Percentiles rank a stretch among this genome's conserved stretches.
phyloP scores from a whole-genome alignment of 2,113 vertebrate genomes.

The Chunga burmeisteri region DNA sequence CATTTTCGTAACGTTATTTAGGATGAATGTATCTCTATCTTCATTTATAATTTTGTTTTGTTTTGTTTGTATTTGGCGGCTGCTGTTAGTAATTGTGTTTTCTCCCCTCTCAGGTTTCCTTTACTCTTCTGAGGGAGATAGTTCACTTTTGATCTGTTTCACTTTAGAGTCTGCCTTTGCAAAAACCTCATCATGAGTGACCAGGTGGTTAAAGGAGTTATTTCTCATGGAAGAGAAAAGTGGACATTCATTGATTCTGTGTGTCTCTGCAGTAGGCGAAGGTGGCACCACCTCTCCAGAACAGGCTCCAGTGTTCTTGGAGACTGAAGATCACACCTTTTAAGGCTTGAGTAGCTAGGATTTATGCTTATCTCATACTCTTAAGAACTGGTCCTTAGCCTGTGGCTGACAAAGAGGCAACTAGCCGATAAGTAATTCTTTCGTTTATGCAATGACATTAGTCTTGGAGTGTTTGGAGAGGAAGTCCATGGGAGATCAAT shows the following conservation, averaged over 20 bases:
- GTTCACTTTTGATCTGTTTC: neutral
- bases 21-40: neutral
- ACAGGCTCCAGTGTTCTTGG: neutral
- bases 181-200: neutral
- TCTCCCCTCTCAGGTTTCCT: neutral
- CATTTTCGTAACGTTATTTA: neutral
- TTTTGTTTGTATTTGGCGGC: neutral
- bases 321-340: neutral
- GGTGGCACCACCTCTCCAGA: neutral
- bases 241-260: neutral
- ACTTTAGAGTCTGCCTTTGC: neutral
- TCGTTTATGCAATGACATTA: neutral
- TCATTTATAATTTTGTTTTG: neutral
- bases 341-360: neutral
- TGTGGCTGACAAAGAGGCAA: neutral
- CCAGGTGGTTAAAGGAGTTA: neutral
- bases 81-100: neutral
- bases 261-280: neutral
- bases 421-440: neutral
- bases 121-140: neutral
- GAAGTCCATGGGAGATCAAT: neutral
- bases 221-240: neutral
- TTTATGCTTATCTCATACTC: neutral
- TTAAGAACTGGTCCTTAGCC: neutral
- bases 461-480: neutral